Evolutionary conservation across 2,888 invertebrate genomes (phyloP).

Genomic region (Chouioia cunea): DNA sequence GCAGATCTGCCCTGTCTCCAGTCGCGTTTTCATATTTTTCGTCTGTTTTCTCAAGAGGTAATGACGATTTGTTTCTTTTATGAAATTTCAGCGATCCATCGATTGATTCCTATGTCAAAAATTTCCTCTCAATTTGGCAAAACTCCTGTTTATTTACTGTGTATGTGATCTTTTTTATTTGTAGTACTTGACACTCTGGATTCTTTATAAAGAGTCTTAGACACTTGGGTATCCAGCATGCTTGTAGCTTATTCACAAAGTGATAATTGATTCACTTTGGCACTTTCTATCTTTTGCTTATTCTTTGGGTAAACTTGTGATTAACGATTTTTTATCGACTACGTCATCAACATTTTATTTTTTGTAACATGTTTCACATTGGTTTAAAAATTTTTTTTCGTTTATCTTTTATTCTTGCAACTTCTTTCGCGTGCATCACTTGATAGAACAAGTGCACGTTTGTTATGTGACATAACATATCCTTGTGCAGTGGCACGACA

Average conservation of each 20-base stretch:
- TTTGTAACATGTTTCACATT: no score
- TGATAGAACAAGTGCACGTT: no score
- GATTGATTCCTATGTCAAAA: conserved; percentile 1
- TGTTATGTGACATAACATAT: no score
- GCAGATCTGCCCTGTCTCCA: conserved; percentile 63
- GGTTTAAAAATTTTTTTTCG: no score
- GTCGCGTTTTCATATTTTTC: conserved; percentile 24
- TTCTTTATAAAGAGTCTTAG: conserved; percentile 10
- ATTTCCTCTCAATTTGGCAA: conserved; percentile 5
- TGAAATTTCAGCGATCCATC: conserved; percentile 8
- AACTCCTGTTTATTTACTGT: neutral
- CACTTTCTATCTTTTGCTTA: conserved; percentile 12
- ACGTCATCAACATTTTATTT: no score
- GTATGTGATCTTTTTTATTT: conserved; percentile 3
- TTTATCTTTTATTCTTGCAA: no score
- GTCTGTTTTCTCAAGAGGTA: conserved; percentile 7
- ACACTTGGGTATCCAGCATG: conserved; percentile 29
- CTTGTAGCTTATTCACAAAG: conserved; percentile 24
- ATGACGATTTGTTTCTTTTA: neutral
- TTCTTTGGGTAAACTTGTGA: neutral
- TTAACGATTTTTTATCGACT: no score
- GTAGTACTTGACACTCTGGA: conserved; percentile 6
- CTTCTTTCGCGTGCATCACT: no score
- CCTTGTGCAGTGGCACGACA: no score
- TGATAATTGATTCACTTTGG: conserved; percentile 15